Conservation (phyloP, 2,113 vertebrate species). For the Fukomys damarensis region DNA sequence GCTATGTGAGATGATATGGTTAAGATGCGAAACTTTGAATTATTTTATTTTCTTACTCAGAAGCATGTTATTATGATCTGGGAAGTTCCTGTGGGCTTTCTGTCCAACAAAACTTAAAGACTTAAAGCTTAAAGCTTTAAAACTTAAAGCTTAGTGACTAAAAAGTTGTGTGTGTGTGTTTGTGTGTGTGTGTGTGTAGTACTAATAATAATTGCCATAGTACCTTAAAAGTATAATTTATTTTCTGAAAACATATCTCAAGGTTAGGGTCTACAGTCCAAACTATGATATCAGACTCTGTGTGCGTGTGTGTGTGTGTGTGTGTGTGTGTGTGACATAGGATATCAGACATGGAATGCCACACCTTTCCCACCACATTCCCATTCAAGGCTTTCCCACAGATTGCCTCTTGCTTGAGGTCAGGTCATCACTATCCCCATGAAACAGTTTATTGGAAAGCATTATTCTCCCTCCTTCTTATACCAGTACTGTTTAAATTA, state of each 20-base stretch:
- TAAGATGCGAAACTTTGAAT: constrained; percentile 27
- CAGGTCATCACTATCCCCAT: not conserved
- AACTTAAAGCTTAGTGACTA: not conserved
- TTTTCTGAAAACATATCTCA: not conserved
- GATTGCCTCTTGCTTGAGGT: not conserved
- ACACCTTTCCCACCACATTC: not conserved
- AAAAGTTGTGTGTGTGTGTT: not conserved
- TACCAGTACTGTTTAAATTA: not conserved
- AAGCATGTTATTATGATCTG: constrained; percentile 19
- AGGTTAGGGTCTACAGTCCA: not conserved
- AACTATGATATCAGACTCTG: not conserved
- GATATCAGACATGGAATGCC: not conserved
- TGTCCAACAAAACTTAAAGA: constrained; percentile 31
- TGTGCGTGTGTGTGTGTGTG: not conserved
- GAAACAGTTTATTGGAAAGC: not conserved
- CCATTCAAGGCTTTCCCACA: not conserved
- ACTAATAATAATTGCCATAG: not conserved
- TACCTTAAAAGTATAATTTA: constrained; percentile 41
- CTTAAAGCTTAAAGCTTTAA: too few species aligned
- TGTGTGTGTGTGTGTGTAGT: not conserved
- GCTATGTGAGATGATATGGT: not conserved
- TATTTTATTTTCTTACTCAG: not conserved
- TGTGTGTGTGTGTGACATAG: not conserved
- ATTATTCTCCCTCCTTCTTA: not conserved
- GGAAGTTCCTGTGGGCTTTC: constrained; percentile 13